Evolutionary conservation across 2,888 invertebrate species (phyloP).

Genomic region (Machimus atricapillus): DNA sequence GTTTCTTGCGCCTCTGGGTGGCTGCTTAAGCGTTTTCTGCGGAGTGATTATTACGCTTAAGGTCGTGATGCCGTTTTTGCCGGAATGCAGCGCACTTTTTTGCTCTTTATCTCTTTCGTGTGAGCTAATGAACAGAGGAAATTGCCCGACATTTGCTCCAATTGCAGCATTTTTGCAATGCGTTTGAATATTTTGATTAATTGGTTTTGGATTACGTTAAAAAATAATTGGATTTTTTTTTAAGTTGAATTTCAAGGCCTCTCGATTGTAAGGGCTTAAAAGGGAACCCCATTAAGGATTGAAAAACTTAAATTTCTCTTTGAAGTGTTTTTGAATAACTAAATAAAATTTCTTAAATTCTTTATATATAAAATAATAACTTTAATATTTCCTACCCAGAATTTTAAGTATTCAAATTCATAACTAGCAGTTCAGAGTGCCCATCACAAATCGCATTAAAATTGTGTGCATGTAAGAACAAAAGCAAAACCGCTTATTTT

Average conservation of each 20-base stretch:
- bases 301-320: too few relatives aligned
- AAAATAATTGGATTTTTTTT: background rate
- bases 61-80: background rate
- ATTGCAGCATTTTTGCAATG: background rate
- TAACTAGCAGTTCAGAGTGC: too few relatives aligned
- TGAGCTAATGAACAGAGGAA: background rate
- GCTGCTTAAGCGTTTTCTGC: conserved; percentile 1
- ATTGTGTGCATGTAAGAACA: too few relatives aligned
- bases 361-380: too few relatives aligned
- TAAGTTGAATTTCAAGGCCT: background rate
- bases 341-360: too few relatives aligned
- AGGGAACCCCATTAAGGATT: too few relatives aligned
- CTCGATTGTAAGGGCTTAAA: background rate
- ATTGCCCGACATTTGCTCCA: background rate
- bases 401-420: too few relatives aligned
- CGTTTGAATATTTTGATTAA: background rate
- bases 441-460: too few relatives aligned
- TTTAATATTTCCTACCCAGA: too few relatives aligned
- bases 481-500: too few relatives aligned
- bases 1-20: background rate
- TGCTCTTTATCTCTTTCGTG: background rate
- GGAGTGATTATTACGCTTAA: conserved; percentile 23
- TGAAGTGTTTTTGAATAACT: too few relatives aligned
- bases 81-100: background rate
- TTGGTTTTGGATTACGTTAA: background rate